Percentiles rank a stretch among this genome's conserved stretches.
phyloP scores from a whole-genome alignment of 2,113 vertebrate species.

The Lynx canadensis region DNA sequence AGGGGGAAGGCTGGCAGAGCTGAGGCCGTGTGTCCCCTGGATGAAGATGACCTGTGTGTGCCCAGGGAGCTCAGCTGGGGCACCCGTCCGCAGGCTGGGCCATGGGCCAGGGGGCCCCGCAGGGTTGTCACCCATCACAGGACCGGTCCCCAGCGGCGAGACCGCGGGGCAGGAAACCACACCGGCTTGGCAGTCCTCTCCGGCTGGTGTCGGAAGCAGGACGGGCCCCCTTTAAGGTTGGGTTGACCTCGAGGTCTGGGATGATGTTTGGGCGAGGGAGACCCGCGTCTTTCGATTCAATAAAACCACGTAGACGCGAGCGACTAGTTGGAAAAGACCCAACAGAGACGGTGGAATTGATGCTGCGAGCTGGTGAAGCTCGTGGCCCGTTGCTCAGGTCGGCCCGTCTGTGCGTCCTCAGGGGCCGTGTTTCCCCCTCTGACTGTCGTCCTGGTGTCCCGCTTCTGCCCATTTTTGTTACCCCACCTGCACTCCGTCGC shows the following conservation, averaged over 20 bases:
- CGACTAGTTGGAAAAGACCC: not conserved
- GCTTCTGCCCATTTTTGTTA: not conserved
- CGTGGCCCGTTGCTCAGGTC: no score
- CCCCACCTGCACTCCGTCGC: no score
- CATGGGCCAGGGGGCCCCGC: not conserved
- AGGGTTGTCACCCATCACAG: no score
- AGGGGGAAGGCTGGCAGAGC: not conserved
- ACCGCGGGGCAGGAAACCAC: accelerated
- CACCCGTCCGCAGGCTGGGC: not conserved
- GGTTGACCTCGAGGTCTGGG: not conserved
- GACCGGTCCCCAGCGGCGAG: not conserved
- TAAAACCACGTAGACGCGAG: not conserved
- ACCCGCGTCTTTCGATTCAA: not conserved
- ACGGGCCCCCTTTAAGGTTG: not conserved
- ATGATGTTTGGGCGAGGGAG: not conserved
- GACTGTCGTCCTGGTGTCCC: not conserved
- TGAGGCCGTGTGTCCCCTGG: not conserved
- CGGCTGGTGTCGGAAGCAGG: not conserved
- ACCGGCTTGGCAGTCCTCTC: not conserved
- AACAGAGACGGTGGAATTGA: not conserved
- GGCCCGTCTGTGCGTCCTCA: accelerated
- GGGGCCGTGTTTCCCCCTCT: not conserved
- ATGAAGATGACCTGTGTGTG: not conserved
- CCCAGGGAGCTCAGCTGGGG: not conserved
- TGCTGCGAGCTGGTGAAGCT: no score